Conservation (phyloP, 35 echinoderm and acorn worm species). For the Diadema setosum region DNA sequence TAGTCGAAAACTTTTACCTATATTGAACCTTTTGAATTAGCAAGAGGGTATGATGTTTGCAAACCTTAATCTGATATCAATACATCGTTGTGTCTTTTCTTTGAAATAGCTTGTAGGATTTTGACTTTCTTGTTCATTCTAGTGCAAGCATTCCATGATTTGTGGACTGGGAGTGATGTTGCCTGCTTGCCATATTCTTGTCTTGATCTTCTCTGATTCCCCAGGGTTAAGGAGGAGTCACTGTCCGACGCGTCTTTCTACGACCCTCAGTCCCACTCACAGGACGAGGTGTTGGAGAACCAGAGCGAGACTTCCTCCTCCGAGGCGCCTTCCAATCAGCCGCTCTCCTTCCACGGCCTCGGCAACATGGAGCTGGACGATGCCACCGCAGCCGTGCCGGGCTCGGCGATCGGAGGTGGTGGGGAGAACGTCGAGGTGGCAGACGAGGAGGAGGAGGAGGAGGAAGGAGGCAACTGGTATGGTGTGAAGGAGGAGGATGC, state of each 20-base stretch:
- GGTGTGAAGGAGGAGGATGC: neutral
- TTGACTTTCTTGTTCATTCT: too few relatives aligned
- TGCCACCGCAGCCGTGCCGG: neutral
- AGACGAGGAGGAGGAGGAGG: neutral
- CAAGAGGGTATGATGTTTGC: too few relatives aligned
- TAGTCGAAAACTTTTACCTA: too few relatives aligned
- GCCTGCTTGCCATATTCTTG: too few relatives aligned
- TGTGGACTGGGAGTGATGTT: too few relatives aligned
- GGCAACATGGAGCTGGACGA: neutral
- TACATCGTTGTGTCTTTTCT: too few relatives aligned
- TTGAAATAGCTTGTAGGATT: too few relatives aligned
- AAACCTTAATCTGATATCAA: too few relatives aligned
- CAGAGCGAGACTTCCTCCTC: neutral
- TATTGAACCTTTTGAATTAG: too few relatives aligned
- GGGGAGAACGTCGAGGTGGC: neutral
- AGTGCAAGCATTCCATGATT: too few relatives aligned
- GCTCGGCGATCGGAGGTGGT: too few relatives aligned
- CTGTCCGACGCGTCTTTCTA: neutral
- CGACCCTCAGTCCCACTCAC: neutral
- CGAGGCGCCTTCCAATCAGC: neutral
- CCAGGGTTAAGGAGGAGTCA: neutral
- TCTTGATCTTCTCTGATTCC: too few relatives aligned
- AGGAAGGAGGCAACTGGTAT: neutral
- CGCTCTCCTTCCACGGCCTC: slow-evolving; percentile 11
- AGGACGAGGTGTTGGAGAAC: neutral